Evolutionary conservation across 2,797 vertebrate species (phyloP).

Genomic region (Pristis pectinata): DNA sequence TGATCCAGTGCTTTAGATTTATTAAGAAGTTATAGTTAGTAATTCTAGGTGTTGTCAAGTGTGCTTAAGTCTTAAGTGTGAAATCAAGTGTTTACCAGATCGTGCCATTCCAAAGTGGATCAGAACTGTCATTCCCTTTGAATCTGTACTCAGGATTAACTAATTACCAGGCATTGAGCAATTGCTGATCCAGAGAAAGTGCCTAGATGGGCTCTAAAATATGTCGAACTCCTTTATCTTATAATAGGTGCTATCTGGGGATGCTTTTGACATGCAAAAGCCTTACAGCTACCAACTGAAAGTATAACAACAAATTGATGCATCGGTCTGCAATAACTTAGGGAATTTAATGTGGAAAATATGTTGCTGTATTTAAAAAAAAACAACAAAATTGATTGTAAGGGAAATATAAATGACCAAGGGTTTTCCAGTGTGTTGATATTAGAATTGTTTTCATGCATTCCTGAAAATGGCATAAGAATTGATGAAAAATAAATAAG

Average conservation of each 20-base stretch:
- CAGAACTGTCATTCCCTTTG: slow-evolving; percentile 75
- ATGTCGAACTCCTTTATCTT: slow-evolving; percentile 15
- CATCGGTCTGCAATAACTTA: slow-evolving; percentile 66
- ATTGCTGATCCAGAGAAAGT: slow-evolving; percentile 42
- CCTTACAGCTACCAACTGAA: slow-evolving; percentile 61
- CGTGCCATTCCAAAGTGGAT: slow-evolving; percentile 77
- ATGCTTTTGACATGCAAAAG: slow-evolving; percentile 59
- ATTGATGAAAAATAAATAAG: slow-evolving; percentile 74
- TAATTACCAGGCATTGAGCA: slow-evolving; percentile 64
- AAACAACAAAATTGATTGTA: slow-evolving; percentile 46
- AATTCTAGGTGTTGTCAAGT: slow-evolving; percentile 56
- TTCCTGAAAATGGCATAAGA: slow-evolving; percentile 89
- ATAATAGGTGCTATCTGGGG: slow-evolving; percentile 37
- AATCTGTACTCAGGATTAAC: slow-evolving; percentile 75
- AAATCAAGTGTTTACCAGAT: slow-evolving; percentile 66
- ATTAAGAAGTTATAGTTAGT: slow-evolving; percentile 59
- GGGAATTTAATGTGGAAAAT: slow-evolving; percentile 58
- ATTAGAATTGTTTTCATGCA: slow-evolving; percentile 89
- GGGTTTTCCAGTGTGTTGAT: slow-evolving; percentile 78
- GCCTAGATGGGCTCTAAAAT: slow-evolving; percentile 27
- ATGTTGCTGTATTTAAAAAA: slow-evolving; percentile 63
- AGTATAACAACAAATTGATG: slow-evolving; percentile 58
- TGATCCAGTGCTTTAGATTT: slow-evolving; percentile 57
- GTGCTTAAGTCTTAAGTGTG: slow-evolving; percentile 75
- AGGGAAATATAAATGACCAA: slow-evolving; percentile 64